phyloP scores from a whole-genome alignment of 2,888 invertebrate genomes.

The Drosophila demipolita region DNA sequence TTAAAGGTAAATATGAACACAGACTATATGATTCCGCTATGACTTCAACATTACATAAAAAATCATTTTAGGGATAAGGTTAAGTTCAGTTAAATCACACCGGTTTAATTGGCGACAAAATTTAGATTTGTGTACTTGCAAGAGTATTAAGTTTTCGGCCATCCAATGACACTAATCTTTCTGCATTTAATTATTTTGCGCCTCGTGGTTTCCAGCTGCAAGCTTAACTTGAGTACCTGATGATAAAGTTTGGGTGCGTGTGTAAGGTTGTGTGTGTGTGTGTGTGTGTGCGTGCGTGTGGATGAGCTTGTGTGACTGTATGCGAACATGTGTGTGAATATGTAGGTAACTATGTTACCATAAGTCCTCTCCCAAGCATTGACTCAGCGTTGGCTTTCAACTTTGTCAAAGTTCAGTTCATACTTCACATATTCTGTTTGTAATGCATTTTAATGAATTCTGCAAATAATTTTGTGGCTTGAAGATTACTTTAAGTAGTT shows the following conservation, averaged over 20 bases:
- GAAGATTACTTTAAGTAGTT: neutral
- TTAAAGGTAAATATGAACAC: neutral
- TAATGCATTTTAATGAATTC: constrained; percentile 15
- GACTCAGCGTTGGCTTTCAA: constrained; percentile 3
- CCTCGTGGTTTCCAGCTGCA: constrained; percentile 9
- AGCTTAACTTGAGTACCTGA: constrained; percentile 17
- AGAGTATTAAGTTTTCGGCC: constrained; percentile 6
- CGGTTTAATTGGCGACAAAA: neutral
- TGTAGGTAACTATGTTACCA: constrained; percentile 23
- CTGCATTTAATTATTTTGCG: constrained; percentile 23
- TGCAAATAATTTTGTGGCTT: neutral
- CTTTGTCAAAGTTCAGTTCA: constrained; percentile 28
- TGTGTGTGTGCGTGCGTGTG: constrained; percentile 1
- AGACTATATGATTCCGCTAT: neutral
- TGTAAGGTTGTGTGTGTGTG: neutral
- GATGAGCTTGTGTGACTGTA: neutral
- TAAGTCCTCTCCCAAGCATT: constrained; percentile 20
- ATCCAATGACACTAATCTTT: neutral
- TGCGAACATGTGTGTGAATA: neutral
- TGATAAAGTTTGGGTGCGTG: constrained; percentile 12
- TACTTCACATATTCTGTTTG: constrained; percentile 16
- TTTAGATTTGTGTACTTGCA: neutral
- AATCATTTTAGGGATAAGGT: neutral
- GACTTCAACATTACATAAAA: neutral
- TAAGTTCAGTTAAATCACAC: neutral